phyloP scores from a whole-genome alignment of 1,140 invertebrate genomes.

The Saccostrea cuccullata region DNA sequence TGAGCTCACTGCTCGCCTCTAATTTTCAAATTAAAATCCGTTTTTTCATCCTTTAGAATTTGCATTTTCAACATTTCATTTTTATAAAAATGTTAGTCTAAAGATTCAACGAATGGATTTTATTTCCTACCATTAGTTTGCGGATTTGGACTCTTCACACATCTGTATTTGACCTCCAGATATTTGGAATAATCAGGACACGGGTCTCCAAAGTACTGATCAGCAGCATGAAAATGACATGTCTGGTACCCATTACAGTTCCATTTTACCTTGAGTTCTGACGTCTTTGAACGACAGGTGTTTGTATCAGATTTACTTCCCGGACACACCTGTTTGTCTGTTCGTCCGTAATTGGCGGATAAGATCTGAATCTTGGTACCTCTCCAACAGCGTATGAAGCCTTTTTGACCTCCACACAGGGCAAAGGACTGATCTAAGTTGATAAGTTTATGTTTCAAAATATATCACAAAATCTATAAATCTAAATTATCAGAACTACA shows the following conservation, averaged over 20 bases:
- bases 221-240: background rate
- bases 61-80: too few species aligned
- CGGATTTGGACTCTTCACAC: too few species aligned
- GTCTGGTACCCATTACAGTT: conserved; percentile 13
- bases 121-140: too few species aligned
- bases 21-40: too few species aligned
- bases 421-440: background rate
- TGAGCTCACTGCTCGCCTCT: too few species aligned
- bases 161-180: too few species aligned
- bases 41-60: too few species aligned
- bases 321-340: background rate
- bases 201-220: too few species aligned
- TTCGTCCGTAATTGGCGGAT: background rate
- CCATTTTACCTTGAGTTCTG: background rate
- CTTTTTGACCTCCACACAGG: background rate
- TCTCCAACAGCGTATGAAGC: background rate
- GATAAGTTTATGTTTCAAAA: background rate
- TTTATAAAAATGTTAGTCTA: too few species aligned
- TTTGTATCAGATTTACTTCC: background rate
- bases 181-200: too few species aligned
- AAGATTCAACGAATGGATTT: too few species aligned
- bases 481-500: too few species aligned
- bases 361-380: background rate
- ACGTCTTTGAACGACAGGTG: background rate
- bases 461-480: background rate